These are phyloP conservation scores for Harpagoxenus sublaevis DNA, from an alignment of 2,888 invertebrate species.

Conservation along the genomic window DNA sequence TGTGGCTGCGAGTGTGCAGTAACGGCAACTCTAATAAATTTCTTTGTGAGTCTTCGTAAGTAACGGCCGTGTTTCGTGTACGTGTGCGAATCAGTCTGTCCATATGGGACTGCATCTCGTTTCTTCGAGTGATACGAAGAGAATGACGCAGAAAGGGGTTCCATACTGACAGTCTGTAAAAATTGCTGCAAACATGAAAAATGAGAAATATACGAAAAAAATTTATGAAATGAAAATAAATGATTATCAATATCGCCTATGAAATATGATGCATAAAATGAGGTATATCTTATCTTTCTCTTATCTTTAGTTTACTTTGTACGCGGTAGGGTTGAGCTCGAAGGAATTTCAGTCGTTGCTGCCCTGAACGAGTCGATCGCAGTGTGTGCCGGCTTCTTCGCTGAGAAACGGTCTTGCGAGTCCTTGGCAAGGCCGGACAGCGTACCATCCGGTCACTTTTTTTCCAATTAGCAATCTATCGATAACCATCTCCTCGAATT, in stretches of 20 bases:
- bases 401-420: conserved; percentile 73
- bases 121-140: not conserved
- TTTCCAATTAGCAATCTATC: conserved; percentile 72
- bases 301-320: conserved; percentile 51
- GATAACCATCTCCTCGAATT: conserved; percentile 64
- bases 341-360: conserved; percentile 63
- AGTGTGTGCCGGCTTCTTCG: conserved; percentile 54
- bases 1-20: conserved; percentile 74
- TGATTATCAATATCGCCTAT: not conserved
- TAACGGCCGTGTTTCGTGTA: conserved; percentile 65
- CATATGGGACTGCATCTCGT: not conserved
- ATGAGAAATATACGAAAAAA: not conserved
- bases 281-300: conserved; percentile 61
- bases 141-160: not conserved
- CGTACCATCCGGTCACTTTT: conserved; percentile 64
- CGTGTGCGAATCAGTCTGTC: not conserved
- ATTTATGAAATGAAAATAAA: not conserved
- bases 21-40: conserved; percentile 81
- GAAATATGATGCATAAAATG: conserved; percentile 37
- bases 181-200: not conserved
- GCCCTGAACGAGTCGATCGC: conserved; percentile 11
- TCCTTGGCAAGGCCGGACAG: conserved; percentile 82
- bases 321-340: conserved; percentile 54
- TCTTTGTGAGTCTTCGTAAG: conserved; percentile 63
- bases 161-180: not conserved